Evolutionary conservation across 35 echinoderm and acorn worm species (phyloP).

Genomic region (Stichopus chloronotus): DNA sequence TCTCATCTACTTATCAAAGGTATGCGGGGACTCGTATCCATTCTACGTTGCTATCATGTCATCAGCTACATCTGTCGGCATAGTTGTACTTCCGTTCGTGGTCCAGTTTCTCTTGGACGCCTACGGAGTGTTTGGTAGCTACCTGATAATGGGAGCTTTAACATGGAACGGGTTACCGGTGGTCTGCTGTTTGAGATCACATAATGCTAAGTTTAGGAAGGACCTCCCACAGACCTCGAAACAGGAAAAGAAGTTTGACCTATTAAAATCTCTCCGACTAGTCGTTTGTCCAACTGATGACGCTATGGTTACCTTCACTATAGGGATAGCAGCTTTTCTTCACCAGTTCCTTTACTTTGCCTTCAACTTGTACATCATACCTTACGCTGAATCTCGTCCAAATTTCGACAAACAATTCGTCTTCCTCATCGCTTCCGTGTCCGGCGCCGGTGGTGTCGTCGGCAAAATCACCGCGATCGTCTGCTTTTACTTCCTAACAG

Average conservation of each 20-base stretch:
- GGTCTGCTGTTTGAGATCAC: background rate
- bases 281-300: constrained; percentile 15
- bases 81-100: background rate
- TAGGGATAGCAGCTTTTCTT: background rate
- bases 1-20: background rate
- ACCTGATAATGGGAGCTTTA: constrained; percentile 11
- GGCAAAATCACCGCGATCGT: background rate
- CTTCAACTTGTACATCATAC: constrained; percentile 44
- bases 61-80: background rate
- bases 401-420: background rate
- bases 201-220: background rate
- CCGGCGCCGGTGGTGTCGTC: constrained; percentile 16
- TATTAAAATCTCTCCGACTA: no score
- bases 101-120: background rate
- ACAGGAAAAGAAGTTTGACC: no score
- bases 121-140: constrained; percentile 10
- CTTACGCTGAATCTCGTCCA: background rate
- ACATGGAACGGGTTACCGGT: background rate
- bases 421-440: constrained; percentile 6
- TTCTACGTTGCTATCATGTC: background rate
- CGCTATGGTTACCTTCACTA: background rate
- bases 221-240: no score
- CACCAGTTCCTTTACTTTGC: constrained; percentile 40
- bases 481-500: background rate
- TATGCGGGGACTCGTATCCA: constrained; percentile 19